These are phyloP conservation scores for Apteryx mantelli DNA, from an alignment of 2,113 vertebrate genomes.

Conservation along the genomic window DNA sequence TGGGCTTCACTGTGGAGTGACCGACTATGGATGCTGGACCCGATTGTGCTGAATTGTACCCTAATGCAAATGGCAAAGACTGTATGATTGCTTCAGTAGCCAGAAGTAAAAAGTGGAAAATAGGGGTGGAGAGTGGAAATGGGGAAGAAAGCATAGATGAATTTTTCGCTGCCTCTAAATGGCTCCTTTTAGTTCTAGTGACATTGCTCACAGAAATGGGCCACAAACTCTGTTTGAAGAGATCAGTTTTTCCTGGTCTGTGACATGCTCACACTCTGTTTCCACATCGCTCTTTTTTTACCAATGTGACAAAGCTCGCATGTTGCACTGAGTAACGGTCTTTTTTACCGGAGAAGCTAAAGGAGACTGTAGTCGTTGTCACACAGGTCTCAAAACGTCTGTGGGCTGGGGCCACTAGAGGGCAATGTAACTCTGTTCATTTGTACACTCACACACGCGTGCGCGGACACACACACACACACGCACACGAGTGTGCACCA, in stretches of 20 bases:
- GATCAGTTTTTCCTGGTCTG: accelerated
- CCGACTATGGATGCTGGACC: not conserved
- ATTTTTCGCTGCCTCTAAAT: not conserved
- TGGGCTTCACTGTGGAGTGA: accelerated
- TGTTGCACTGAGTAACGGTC: not conserved
- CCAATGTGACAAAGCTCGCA: not conserved
- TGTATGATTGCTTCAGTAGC: not conserved
- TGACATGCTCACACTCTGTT: not conserved
- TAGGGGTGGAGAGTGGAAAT: not conserved
- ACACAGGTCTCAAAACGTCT: not conserved
- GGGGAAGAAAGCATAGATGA: not conserved
- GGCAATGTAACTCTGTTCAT: not conserved
- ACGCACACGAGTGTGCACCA: accelerated
- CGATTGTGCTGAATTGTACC: not conserved
- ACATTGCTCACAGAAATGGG: not conserved
- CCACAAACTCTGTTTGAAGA: not conserved
- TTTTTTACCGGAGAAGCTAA: not conserved
- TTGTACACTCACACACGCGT: accelerated
- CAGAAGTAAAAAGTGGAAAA: conserved; percentile 6
- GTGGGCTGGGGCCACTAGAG: not conserved
- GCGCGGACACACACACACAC: too few species aligned
- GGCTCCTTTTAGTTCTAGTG: not conserved
- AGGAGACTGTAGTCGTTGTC: not conserved
- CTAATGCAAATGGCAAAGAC: not conserved
- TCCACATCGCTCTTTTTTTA: not conserved